Evolutionary conservation across 2,797 vertebrate species (phyloP), one percentile per base, ranked within the genome.

Genomic region (Myotis pilosus): DNA sequence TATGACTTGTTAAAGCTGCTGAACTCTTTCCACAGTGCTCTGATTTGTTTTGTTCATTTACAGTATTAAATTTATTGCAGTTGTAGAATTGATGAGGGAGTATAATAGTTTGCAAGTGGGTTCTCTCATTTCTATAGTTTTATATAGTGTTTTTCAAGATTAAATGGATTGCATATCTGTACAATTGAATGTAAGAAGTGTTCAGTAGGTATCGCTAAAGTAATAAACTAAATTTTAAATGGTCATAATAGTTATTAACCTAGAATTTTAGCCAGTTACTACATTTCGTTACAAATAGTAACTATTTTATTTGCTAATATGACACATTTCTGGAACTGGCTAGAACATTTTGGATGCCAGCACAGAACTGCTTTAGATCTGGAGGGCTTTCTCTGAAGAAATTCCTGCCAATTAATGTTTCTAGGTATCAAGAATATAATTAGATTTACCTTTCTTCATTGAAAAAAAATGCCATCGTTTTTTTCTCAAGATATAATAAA

Each of bases 101-200:
- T 44, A 85, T 60, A 60, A 76, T 84, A 3, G 12, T 86, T 82
- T 94, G 85, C 53, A 89, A 89, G 51, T 94, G 79, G 95, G 82
- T 20, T 33, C 97, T 94, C 95, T 98, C 96, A 79, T 96, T 96
- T 93, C 53, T 15, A 23, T 96, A 94, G 88, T 97, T 95, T 97
- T 97, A 96, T 30, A 41, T 88, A 92, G 81, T 97, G 72, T 94
- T 97, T 93, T 97, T 97, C 55, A 87, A 92, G 83, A 97, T 98
- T 97, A 98, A 98, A 97, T 0, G 1, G 87, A 89, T 97, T 97
- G 11, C 38, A 71, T 97, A 98, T 98, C 95, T 97, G 33, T 97
- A 97, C 84, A 80, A 64, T 53, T 91, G 33, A 93, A 96, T 97
- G 88, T 80, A 87, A 80, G 64, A 66, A 68, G 81, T 96, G n/a